A percentile compares a stretch with the other conserved stretches of the same genome.
Evolutionary conservation across 64 coral and sea anemone genomes (phyloP).

Genomic region (Anthopleura sola): DNA sequence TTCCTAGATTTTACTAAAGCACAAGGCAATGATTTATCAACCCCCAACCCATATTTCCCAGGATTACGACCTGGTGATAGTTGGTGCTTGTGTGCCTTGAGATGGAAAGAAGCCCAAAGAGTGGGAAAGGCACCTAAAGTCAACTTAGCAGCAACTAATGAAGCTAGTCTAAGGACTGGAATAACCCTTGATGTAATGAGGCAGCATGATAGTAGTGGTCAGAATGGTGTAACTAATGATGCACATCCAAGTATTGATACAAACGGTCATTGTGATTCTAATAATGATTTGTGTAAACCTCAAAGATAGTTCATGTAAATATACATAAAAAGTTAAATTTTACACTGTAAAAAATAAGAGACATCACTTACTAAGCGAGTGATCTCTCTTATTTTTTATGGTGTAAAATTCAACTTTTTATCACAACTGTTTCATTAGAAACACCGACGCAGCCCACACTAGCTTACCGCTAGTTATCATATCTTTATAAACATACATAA

Average conservation of each 20-base stretch:
- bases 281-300: conserved; percentile 1
- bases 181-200: background rate
- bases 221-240: background rate
- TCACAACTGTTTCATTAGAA: too few relatives aligned
- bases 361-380: too few relatives aligned
- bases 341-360: too few relatives aligned
- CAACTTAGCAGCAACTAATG: background rate
- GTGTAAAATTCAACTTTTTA: too few relatives aligned
- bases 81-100: background rate
- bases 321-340: too few relatives aligned
- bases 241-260: background rate
- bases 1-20: background rate
- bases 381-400: too few relatives aligned
- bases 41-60: background rate
- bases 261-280: background rate
- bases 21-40: background rate
- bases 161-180: background rate
- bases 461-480: too few relatives aligned
- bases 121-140: background rate
- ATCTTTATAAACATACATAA: too few relatives aligned
- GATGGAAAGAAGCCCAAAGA: background rate
- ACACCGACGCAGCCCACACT: too few relatives aligned
- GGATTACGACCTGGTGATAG: background rate
- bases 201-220: background rate
- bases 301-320: background rate